phyloP scores from a whole-genome alignment of 2,797 vertebrate species.

The Carcharodon carcharias region DNA sequence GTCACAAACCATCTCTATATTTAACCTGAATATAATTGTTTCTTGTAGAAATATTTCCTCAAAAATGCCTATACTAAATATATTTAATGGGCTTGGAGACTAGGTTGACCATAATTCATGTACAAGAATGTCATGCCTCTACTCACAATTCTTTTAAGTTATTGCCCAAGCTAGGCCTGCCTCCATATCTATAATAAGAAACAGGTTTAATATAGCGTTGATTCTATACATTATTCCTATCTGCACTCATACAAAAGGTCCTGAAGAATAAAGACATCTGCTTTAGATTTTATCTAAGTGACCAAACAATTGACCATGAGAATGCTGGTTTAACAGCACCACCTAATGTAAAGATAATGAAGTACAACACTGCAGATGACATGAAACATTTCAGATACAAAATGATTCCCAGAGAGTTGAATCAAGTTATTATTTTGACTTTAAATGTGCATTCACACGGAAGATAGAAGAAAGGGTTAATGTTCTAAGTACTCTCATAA shows the following conservation, averaged over 20 bases:
- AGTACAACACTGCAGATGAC: background rate
- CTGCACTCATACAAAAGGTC: background rate
- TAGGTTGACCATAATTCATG: background rate
- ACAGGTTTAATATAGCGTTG: background rate
- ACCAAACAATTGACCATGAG: background rate
- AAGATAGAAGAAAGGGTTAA: background rate
- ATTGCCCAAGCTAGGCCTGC: background rate
- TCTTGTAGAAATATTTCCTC: background rate
- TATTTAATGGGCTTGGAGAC: too few species aligned
- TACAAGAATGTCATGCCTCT: background rate
- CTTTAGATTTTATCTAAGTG: background rate
- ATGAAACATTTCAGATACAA: background rate
- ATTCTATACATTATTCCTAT: background rate
- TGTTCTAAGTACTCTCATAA: background rate
- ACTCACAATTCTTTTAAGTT: background rate
- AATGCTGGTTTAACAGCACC: conserved; percentile 21
- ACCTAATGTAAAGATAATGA: background rate
- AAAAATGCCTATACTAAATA: background rate
- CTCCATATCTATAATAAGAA: background rate
- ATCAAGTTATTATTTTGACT: background rate
- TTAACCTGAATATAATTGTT: background rate
- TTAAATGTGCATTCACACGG: background rate
- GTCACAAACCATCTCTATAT: background rate
- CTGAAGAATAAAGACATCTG: conserved; percentile 33
- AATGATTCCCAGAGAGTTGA: background rate